Evolutionary conservation across 2,113 vertebrate species (phyloP).

Genomic region (Oenanthe oenanthe): DNA sequence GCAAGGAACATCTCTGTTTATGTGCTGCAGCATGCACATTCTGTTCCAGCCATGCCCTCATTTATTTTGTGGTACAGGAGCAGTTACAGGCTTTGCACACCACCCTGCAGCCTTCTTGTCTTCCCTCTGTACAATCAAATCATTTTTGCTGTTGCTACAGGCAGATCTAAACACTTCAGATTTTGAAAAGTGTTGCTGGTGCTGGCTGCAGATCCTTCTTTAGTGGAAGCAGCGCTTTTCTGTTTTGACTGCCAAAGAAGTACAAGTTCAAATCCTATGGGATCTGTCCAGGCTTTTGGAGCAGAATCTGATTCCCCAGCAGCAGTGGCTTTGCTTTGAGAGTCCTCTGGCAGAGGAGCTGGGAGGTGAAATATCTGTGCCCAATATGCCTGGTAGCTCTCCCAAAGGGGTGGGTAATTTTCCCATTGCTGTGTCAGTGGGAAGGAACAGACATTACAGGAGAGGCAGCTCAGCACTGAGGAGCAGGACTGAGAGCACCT

Average conservation of each 20-base stretch:
- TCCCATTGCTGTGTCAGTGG: not conserved
- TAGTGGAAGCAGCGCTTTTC: fast-evolving
- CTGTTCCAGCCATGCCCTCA: not conserved
- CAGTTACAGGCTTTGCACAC: not conserved
- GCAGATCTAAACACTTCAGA: not conserved
- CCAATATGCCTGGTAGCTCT: too few relatives aligned
- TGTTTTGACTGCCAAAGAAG: not conserved
- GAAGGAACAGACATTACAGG: not conserved
- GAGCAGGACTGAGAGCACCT: not conserved
- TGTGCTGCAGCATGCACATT: not conserved
- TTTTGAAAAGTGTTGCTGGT: not conserved
- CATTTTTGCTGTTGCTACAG: not conserved
- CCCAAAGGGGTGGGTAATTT: not conserved
- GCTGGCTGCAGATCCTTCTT: not conserved
- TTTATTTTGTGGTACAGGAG: not conserved
- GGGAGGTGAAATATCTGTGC: not conserved
- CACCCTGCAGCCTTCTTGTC: not conserved
- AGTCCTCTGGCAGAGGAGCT: not conserved
- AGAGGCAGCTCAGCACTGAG: fast-evolving
- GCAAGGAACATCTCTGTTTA: not conserved
- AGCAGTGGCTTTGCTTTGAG: not conserved
- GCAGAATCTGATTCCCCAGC: not conserved
- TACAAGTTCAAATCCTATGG: not conserved
- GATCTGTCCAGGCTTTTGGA: not conserved
- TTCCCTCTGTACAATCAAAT: not conserved